These are phyloP conservation scores for Malurus splendens DNA, from an alignment of 2,797 vertebrate genomes.

Conservation along the genomic window DNA sequence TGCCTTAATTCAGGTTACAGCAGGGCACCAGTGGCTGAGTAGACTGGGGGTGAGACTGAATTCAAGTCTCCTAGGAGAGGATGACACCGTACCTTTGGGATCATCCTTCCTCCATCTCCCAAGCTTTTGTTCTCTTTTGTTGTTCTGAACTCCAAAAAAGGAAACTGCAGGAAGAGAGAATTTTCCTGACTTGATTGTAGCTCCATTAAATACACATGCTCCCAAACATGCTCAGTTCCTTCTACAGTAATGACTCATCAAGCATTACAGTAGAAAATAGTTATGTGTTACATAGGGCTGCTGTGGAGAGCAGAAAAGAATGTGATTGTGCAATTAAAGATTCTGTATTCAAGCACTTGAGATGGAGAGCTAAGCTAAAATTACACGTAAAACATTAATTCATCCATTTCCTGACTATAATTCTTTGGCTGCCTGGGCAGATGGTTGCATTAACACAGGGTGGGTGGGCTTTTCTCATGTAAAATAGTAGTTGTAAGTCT, in stretches of 20 bases:
- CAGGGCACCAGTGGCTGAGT: not conserved
- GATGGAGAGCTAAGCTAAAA: not conserved
- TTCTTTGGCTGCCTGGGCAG: not conserved
- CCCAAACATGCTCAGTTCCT: not conserved
- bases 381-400: not conserved
- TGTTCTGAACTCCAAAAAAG: conserved; percentile 32
- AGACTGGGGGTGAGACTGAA: not conserved
- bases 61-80: not conserved
- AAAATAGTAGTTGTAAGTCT: not conserved
- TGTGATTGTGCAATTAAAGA: conserved; percentile 1
- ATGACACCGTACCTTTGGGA: not conserved
- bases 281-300: conserved; percentile 1
- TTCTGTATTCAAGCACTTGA: not conserved
- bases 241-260: conserved; percentile 34
- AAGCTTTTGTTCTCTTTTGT: not conserved
- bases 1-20: not conserved
- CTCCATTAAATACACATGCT: not conserved
- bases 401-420: not conserved
- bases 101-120: not conserved
- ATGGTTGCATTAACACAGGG: not conserved
- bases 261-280: conserved; percentile 30
- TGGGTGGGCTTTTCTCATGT: not conserved
- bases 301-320: conserved; percentile 18
- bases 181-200: not conserved
- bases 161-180: conserved; percentile 8